Evolutionary conservation across 2,888 invertebrate species (phyloP), one percentile per base, ranked within the genome.

Genomic region (Cataglyphis altisquamis): DNA sequence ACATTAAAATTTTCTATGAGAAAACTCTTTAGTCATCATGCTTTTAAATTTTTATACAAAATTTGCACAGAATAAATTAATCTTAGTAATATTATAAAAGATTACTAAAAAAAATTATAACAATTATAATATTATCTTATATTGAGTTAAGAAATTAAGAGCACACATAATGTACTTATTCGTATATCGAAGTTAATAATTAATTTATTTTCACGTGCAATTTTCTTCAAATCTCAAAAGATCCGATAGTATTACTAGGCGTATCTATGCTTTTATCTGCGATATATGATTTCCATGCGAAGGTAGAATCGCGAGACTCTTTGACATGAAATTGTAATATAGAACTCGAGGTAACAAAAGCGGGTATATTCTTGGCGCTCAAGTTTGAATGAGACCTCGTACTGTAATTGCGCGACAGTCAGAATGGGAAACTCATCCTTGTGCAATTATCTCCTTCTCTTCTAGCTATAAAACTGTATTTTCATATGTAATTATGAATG

Each of bases 251-350:
- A n/a, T 6, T 21, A 4, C 41, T 41, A 25, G 25, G 8, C 45
- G 15, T 36, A 8, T 55, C 41, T 21, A 15, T 78, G 21, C 41
- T 70, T 29, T 29, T 15, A 55, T 18, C 21, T 29, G 57, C 41
- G 73, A 78, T 21, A 60, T 70, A 78, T 78, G 78, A 78, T 72
- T 78, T 78, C 45, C 72, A 68, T 78, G 57, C 77, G 41, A 78
- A 41, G 57, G 18, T 45, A 67, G 60, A 45, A 72, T 72, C 72
- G 41, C 32, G 73, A 29, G 60, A 78, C 21, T 78, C 73, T 78
- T 78, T 78, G 78, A 78, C 45, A 60, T 60, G 78, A 45, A 60
- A 60, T 32, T 72, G 78, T 78, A 70, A 78, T 72, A 21, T 45
- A 32, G 41, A 72, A 41, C 18, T 32, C 32, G 73, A 36, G 57